Evolutionary conservation across 2,888 invertebrate species (phyloP), one percentile per base, ranked within the genome.

Genomic region (Platynereis dumerilii): DNA sequence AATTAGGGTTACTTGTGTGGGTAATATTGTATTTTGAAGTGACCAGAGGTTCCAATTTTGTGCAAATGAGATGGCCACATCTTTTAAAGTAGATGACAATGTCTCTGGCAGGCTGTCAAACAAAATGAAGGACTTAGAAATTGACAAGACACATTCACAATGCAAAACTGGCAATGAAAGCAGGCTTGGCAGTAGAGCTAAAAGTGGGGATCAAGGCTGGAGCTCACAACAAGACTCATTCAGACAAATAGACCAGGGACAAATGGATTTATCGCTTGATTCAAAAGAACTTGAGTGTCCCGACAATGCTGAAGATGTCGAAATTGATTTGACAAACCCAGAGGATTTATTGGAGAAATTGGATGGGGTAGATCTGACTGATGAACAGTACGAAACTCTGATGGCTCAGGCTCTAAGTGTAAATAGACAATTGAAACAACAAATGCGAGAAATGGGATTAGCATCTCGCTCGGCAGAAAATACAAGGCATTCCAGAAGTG

Each of bases 381-480:
- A 59, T n/a, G 59, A 59, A 26, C 42, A 59, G 26, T 22, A 39
- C 17, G 59, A 59, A 24, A 44, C n/a, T 22, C 59, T 59, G 2
- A n/a, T 59, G 42, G 42, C 24, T 20, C 20, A 45, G 22, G 59
- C 59, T 2, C 20, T 26, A 12, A 44, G 20, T 12, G 39, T 59
- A 3, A 59, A 59, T 45, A 59, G n/a, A 27, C 44, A 59, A 22
- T 59, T 45, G 26, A 42, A 20, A 45, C 24, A 59, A 28, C 22
- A 42, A 34, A 17, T 45, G 28, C 5, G 17, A 29, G 57, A 48
- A 20, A 12, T 48, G n/a, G 48, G 48, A 12, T 7, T 34, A 12
- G 34, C 12, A 34, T 34, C 34, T 7, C 34, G 5, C 7, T 34
- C 34, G 5, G 34, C 34, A 5, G 34, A 34, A 5, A 34, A 12